Base-by-base conservation (phyloP, 2,888 invertebrate genomes). In the Phortica okadai region DNA sequence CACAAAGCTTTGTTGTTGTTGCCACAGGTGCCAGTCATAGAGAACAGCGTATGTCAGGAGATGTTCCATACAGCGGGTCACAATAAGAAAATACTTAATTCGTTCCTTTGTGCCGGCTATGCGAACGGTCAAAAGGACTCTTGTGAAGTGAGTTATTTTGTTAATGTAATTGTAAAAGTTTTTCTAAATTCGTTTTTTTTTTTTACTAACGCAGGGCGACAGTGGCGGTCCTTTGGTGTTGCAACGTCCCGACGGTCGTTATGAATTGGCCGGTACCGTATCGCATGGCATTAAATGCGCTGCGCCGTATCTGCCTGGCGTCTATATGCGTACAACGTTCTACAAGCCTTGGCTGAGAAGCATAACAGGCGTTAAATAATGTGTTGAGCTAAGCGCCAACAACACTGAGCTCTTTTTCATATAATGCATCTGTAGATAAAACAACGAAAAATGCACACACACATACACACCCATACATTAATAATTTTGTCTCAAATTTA, bases 201-300 rank as follows among this genome's bases (percentile, higher is more conserved):
- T 91, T 0, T 33, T 0, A 33, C 33, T 33, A 33, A 33, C 33
- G 33, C 92, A 97, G 97, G 97, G 98, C 79, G 98, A 98, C 93
- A 97, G 97, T 81, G 98, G 98, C 0, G 98, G 98, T 10, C 98
- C 98, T 0, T 90, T 98, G 80, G 97, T 97, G 74, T 92, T 97
- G 10, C 96, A 96, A 88, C 93, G 97, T 73, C 93, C 95, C 0
- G 97, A 97, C 84, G 97, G 97, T 0, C 94, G 95, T 79, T 98
- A 97, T 94, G 95, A 97, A 81, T 92, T 98, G 6, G 96, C 96
- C 0, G 98, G 98, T 6, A 98, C 97, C 0, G 98, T 98, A 0
- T 97, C 97, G 7, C 97, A 98, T 86, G 98, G 98, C n/a, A 97
- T 97, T 84, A 97, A 97, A 89, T 98, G 98, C 88, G 97, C 97